Evolutionary conservation across 2,888 invertebrate genomes (phyloP), one percentile per base, ranked within the genome.

Genomic region (Aproaerema taeniolella): DNA sequence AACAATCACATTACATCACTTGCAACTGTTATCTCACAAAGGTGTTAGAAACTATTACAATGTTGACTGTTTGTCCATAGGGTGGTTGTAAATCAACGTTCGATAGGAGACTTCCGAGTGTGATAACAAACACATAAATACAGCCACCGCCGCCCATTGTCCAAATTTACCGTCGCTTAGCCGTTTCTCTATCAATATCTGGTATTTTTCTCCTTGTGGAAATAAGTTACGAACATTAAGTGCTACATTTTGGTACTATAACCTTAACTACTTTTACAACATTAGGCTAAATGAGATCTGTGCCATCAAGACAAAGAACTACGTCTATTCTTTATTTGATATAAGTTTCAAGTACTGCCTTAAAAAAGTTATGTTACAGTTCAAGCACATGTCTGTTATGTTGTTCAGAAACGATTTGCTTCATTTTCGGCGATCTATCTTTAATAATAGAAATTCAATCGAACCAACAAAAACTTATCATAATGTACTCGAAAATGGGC

Each of bases 71-170:
- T 72, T 71, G 68, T 74, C 61, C 62, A 62, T 62, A 58, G 61
- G 61, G 56, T 56, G 54, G 58, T 61, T 66, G 74, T 77, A 77
- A 76, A 77, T 78, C 77, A 75, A 70, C 58, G 62, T 62, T 64
- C 69, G 75, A 75, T 74, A 71, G 66, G 66, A 61, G 64, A 70
- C 69, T 70, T 68, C 72, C 63, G 64, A 69, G 67, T 55, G 67
- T 75, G 78, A 77, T 76, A 80, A 78, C 78, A 79, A 78, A 75
- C 78, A 72, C 77, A 80, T 80, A 79, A 80, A 80, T 76, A 76
- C 58, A 62, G 63, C 60, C 65, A 68, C 66, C 61, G 74, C 55
- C 64, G 61, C 67, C 75, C 70, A 75, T 74, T 78, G 72, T 69
- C 67, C 63, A 61, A 76, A 80, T 75, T 75, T 76, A 76, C 67